Percentiles rank a stretch among this genome's conserved stretches.
Evolutionary conservation across 2,113 vertebrate species (phyloP).

Genomic region (Henicopernis longicauda): DNA sequence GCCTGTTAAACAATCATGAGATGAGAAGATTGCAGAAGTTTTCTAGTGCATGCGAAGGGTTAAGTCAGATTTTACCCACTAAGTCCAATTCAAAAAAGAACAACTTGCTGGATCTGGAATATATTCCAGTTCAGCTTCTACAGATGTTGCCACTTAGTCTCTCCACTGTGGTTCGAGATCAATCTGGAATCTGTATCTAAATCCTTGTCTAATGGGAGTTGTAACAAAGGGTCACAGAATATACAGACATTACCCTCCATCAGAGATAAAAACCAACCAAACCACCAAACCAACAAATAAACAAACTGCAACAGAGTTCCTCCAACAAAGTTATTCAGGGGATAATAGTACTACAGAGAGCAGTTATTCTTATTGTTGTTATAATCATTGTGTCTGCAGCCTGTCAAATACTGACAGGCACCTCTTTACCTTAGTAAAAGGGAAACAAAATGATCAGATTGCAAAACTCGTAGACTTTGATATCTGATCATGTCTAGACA

Average conservation of each 20-base stretch:
- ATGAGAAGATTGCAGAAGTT: neutral
- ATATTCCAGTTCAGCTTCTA: neutral
- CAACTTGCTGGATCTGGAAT: neutral
- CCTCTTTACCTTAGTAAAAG: conserved; percentile 57
- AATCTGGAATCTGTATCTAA: neutral
- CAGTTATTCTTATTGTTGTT: conserved; percentile 15
- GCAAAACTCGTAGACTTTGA: conserved; percentile 59
- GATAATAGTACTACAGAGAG: conserved; percentile 2
- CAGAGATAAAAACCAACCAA: neutral
- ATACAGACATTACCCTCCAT: neutral
- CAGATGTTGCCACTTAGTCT: neutral
- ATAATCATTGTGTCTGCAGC: conserved; percentile 43
- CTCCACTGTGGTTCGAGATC: neutral
- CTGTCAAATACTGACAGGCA: conserved; percentile 59
- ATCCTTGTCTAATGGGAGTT: neutral
- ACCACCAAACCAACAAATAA: neutral
- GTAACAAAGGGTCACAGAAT: neutral
- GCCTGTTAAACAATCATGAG: conserved; percentile 27
- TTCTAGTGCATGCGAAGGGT: neutral
- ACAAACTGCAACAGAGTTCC: neutral
- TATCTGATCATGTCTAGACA: conserved; percentile 76
- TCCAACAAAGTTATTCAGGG: conserved; percentile 28
- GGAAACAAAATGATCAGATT: conserved; percentile 74
- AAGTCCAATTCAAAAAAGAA: neutral
- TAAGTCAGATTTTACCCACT: conserved; percentile 7